A percentile compares a stretch with the other conserved stretches of the same genome.
These are phyloP conservation scores for Diglossa cyanea DNA, from an alignment of 2,797 vertebrate genomes.

Conservation along the genomic window DNA sequence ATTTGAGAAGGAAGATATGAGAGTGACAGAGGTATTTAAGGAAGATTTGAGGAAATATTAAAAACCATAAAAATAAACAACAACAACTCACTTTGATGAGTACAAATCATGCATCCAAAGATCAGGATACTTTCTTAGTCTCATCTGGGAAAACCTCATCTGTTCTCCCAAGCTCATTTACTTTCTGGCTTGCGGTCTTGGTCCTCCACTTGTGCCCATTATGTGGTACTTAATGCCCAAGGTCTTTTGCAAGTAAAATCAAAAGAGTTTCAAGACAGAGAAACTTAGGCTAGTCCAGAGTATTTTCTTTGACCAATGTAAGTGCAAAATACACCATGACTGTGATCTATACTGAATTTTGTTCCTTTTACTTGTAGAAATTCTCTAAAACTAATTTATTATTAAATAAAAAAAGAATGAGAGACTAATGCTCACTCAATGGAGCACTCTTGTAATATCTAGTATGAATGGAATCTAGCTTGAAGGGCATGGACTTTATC, in stretches of 20 bases:
- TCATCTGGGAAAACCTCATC: not conserved
- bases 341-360: not conserved
- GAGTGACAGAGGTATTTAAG: not conserved
- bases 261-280: not conserved
- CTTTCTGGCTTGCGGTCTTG: not conserved
- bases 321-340: not conserved
- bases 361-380: not conserved
- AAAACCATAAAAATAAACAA: not conserved
- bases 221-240: not conserved
- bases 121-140: not conserved
- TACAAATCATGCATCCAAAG: not conserved
- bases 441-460: not conserved
- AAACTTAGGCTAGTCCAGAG: not conserved
- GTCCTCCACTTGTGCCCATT: not conserved
- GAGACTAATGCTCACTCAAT: not conserved
- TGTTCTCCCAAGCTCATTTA: not conserved
- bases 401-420: not conserved
- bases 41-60: not conserved
- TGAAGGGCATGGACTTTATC: not conserved
- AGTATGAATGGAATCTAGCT: not conserved
- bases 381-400: not conserved
- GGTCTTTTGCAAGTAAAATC: not conserved
- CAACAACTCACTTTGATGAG: not conserved
- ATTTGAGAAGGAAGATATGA: not conserved
- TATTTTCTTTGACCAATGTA: not conserved